Percentiles rank a stretch among this genome's conserved stretches.
phyloP scores from a whole-genome alignment of 35 echinoderm and acorn worm genomes.

The Holothuria glaberrima region DNA sequence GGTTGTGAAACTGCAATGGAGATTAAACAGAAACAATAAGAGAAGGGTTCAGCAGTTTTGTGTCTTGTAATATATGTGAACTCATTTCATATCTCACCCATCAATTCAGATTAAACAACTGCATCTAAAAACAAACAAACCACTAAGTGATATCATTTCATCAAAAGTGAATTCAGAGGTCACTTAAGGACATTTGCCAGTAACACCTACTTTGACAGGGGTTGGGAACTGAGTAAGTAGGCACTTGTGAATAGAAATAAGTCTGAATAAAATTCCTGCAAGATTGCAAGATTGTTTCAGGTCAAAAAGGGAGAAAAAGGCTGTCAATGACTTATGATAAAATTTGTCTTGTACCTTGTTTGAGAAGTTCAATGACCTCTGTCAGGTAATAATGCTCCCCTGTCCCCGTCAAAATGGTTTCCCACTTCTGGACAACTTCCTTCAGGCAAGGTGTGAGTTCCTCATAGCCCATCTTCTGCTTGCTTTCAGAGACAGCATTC shows the following conservation, averaged over 20 bases:
- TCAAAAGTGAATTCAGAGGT: constrained; percentile 54
- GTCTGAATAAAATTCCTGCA: too few species aligned
- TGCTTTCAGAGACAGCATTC: constrained; percentile 79
- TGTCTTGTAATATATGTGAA: not conserved
- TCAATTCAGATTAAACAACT: not conserved
- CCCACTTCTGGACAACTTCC: constrained; percentile 84
- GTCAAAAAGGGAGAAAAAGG: too few species aligned
- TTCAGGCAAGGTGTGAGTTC: constrained; percentile 93
- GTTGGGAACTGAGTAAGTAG: too few species aligned
- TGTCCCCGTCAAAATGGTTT: constrained; percentile 55
- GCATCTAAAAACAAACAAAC: not conserved
- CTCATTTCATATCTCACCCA: not conserved
- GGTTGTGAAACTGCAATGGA: too few species aligned
- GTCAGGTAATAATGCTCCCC: constrained; percentile 50
- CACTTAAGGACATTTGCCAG: not conserved
- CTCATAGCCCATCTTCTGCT: constrained; percentile 89
- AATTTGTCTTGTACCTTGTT: constrained; percentile 56
- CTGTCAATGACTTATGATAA: too few species aligned
- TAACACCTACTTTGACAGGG: too few species aligned
- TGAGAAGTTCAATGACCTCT: constrained; percentile 72
- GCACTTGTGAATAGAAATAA: too few species aligned
- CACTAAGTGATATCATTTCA: not conserved
- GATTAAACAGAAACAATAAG: too few species aligned
- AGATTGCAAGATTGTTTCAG: too few species aligned
- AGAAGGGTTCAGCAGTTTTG: too few species aligned